Percentiles rank a stretch among this genome's conserved stretches.
Conservation (phyloP, 2,888 invertebrate species). For the Caradrina clavipalpis region DNA sequence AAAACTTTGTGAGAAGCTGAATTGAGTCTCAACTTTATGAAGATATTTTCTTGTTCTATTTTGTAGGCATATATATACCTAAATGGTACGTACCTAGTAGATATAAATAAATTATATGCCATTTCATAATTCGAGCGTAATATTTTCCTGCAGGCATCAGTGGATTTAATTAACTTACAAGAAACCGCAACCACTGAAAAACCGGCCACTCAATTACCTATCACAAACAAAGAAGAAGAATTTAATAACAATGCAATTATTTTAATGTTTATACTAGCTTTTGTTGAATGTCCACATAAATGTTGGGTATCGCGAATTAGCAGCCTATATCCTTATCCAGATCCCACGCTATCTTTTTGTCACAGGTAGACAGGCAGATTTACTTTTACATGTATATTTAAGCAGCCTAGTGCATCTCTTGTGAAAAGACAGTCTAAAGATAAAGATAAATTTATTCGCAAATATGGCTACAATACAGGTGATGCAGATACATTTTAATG, state of each 20-base stretch:
- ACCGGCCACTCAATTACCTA: background rate
- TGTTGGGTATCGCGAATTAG: background rate
- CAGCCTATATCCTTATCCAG: background rate
- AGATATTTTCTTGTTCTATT: constrained; percentile 12
- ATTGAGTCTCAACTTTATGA: background rate
- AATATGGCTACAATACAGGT: no score
- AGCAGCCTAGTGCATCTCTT: background rate
- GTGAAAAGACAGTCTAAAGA: background rate
- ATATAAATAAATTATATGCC: background rate
- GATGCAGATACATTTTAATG: no score
- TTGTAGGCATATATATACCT: background rate
- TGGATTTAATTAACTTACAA: constrained; percentile 4
- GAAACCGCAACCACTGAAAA: constrained; percentile 14
- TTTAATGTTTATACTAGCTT: background rate
- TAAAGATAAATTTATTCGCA: no score
- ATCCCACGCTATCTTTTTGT: background rate
- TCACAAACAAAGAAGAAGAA: no score
- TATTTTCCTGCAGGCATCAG: constrained; percentile 3
- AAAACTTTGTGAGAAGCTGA: background rate
- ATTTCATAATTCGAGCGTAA: background rate
- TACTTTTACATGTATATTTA: no score
- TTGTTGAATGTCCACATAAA: no score
- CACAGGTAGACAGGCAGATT: background rate
- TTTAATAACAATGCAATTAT: no score
- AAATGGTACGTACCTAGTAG: background rate